Conservation (phyloP, 2,888 invertebrate genomes). For the Acanthosepion esculentum region DNA sequence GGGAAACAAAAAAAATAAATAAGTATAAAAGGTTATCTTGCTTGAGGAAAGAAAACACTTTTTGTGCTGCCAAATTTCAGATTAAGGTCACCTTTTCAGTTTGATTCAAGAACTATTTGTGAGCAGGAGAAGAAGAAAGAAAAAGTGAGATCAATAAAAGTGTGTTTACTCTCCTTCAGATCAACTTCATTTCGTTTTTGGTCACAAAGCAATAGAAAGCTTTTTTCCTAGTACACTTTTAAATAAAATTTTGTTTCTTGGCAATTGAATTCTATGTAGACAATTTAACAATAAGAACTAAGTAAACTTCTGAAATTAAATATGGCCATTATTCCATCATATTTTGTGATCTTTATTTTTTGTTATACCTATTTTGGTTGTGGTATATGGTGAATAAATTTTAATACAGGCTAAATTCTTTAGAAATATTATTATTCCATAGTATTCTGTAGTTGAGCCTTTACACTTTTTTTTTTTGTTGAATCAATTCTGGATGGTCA, state of each 20-base stretch:
- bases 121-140: neutral
- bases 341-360: too few relatives aligned
- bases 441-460: too few relatives aligned
- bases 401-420: too few relatives aligned
- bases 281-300: too few relatives aligned
- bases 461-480: too few relatives aligned
- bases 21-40: neutral
- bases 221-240: neutral
- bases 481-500: too few relatives aligned
- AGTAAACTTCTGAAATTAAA: too few relatives aligned
- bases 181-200: neutral
- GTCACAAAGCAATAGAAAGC: neutral
- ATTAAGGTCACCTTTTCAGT: neutral
- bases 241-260: neutral
- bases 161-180: neutral
- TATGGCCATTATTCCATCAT: too few relatives aligned
- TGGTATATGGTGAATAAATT: too few relatives aligned
- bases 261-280: neutral
- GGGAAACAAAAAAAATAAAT: neutral
- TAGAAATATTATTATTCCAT: too few relatives aligned
- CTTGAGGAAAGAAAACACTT: neutral
- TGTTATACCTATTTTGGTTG: too few relatives aligned
- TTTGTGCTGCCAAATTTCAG: neutral
- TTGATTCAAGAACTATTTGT: neutral
- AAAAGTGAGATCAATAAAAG: neutral